Evolutionary conservation across 2,888 invertebrate genomes (phyloP).

Genomic region (Colletes collaris): DNA sequence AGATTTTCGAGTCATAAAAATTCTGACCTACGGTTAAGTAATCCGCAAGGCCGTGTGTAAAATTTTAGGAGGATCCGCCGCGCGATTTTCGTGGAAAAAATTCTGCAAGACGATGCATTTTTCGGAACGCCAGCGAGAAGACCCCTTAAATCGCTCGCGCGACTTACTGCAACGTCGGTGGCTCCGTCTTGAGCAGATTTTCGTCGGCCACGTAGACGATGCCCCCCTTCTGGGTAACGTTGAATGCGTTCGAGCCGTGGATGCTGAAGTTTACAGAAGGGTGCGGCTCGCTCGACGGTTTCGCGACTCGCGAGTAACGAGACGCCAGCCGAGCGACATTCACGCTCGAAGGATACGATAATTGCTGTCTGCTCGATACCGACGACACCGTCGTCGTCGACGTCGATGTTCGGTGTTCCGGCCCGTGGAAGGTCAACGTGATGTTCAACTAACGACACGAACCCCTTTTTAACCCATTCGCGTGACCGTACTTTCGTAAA

Average conservation of each 20-base stretch:
- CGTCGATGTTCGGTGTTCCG: conserved; percentile 74
- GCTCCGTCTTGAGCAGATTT: conserved; percentile 81
- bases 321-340: conserved; percentile 70
- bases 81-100: no score
- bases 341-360: conserved; percentile 70
- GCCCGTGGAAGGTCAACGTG: conserved; percentile 76
- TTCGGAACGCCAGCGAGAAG: no score
- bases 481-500: no score
- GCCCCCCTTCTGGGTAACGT: conserved; percentile 84
- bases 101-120: no score
- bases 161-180: conserved; percentile 82
- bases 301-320: conserved; percentile 74
- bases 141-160: not conserved
- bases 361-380: conserved; percentile 64
- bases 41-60: no score
- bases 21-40: no score
- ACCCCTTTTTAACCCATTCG: not conserved
- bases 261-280: conserved; percentile 53
- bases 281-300: conserved; percentile 68
- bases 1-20: no score
- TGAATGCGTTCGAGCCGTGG: conserved; percentile 82
- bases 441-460: conserved; percentile 73
- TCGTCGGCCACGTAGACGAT: conserved; percentile 85
- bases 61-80: no score
- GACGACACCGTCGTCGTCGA: conserved; percentile 73